These are phyloP conservation scores for Mormyrus proboscirostris DNA, from an alignment of 2,797 vertebrate species.

Conservation along the genomic window DNA sequence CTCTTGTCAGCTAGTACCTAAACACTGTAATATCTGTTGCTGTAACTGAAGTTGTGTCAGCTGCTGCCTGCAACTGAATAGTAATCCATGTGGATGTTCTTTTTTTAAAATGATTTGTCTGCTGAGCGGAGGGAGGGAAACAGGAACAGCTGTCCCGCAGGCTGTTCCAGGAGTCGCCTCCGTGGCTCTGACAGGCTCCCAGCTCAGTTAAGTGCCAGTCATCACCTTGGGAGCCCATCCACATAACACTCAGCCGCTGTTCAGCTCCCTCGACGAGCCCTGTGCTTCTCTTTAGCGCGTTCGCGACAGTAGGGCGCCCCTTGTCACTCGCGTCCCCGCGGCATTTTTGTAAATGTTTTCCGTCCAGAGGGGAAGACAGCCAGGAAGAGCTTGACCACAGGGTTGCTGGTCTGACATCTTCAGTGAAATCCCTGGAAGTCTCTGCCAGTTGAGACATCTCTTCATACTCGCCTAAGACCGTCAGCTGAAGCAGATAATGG, in stretches of 20 bases:
- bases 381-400: background rate
- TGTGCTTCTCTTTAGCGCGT: background rate
- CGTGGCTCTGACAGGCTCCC: background rate
- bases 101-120: background rate
- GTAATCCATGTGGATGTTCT: background rate
- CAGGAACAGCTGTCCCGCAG: background rate
- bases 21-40: background rate
- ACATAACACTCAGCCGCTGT: background rate
- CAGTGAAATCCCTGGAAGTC: background rate
- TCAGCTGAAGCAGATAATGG: background rate
- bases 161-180: background rate
- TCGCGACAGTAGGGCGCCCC: background rate
- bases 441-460: background rate
- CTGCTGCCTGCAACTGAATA: background rate
- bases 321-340: background rate
- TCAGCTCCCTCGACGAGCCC: background rate
- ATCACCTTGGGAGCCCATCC: conserved; percentile 6
- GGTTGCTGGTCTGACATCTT: background rate
- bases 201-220: conserved; percentile 4
- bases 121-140: background rate
- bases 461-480: background rate
- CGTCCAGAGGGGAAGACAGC: background rate
- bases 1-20: background rate
- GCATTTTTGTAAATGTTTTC: background rate
- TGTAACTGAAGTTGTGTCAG: background rate